Percentiles rank a stretch among this genome's conserved stretches.
phyloP scores from a whole-genome alignment of 2,113 vertebrate genomes.

The Lampris megalopsis region DNA sequence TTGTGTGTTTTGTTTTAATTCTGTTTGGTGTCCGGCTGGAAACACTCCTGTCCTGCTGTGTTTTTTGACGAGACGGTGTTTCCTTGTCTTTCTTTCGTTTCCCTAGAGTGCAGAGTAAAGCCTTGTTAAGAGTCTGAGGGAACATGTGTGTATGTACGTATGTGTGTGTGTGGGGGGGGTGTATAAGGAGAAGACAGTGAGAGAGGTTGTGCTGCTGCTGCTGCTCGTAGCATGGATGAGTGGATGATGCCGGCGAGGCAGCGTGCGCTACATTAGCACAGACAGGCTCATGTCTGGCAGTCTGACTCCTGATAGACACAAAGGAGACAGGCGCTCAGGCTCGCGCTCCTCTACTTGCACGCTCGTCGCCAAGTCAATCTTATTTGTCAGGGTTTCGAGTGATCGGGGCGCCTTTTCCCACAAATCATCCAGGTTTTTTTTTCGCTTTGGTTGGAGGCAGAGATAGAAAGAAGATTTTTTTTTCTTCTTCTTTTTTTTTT shows the following conservation, averaged over 20 bases:
- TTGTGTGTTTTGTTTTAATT: constrained; percentile 1
- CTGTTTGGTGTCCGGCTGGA: constrained; percentile 9
- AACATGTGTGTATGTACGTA: constrained; percentile 11
- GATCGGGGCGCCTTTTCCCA: constrained; percentile 24
- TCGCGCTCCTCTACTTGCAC: constrained; percentile 42
- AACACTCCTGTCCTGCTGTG: constrained; percentile 25
- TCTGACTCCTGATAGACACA: constrained; percentile 79
- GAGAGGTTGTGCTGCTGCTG: constrained; percentile 30
- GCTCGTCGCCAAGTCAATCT: constrained; percentile 19
- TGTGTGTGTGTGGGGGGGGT: not conserved
- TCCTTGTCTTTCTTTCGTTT: not conserved
- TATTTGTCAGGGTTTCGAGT: constrained; percentile 32
- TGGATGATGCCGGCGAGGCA: constrained; percentile 65
- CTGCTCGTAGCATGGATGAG: constrained; percentile 56
- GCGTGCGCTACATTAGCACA: constrained; percentile 61
- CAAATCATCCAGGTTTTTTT: not conserved
- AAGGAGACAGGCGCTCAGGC: constrained; percentile 70
- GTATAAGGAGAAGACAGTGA: constrained; percentile 34
- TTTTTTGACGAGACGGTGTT: constrained; percentile 10
- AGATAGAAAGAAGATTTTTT: not conserved
- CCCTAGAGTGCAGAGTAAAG: constrained; percentile 2
- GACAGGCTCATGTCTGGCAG: constrained; percentile 77
- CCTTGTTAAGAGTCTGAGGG: constrained; percentile 16
- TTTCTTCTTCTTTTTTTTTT: not conserved
- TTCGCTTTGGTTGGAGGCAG: not conserved